phyloP scores from a whole-genome alignment of 2,797 vertebrate species.

The Scomberomorus guttatus region DNA sequence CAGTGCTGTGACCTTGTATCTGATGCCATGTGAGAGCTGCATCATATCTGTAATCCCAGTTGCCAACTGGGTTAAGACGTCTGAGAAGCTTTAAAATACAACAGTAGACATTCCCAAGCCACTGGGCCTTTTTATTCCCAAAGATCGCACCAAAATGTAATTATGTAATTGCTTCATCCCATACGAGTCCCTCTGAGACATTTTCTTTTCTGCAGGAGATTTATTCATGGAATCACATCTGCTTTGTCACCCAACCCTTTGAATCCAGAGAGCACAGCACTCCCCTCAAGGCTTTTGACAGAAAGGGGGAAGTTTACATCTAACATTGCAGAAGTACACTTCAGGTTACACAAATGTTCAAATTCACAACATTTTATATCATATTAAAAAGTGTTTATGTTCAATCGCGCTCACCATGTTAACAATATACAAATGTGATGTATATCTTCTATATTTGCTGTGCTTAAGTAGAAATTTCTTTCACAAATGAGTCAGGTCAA shows the following conservation, averaged over 20 bases:
- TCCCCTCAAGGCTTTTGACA: constrained; percentile 57
- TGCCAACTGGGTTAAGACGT: constrained; percentile 49
- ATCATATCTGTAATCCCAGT: constrained; percentile 26
- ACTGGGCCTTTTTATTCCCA: constrained; percentile 25
- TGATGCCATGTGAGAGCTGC: constrained; percentile 19
- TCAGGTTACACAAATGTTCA: constrained; percentile 1
- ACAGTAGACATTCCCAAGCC: constrained; percentile 21
- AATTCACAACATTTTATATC: not conserved
- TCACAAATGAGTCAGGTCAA: no score
- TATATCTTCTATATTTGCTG: no score
- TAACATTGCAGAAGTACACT: constrained; percentile 21
- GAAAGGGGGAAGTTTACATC: constrained; percentile 44
- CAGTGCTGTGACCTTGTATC: not conserved
- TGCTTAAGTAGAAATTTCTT: no score
- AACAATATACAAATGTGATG: not conserved
- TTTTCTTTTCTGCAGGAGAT: constrained; percentile 49
- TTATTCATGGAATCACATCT: constrained; percentile 50
- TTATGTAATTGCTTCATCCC: constrained; percentile 69
- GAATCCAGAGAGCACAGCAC: constrained; percentile 70
- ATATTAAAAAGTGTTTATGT: not conserved
- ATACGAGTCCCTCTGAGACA: constrained; percentile 39
- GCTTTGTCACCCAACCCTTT: constrained; percentile 73
- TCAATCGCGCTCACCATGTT: not conserved
- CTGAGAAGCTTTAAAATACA: constrained; percentile 26
- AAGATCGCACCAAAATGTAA: constrained; percentile 50